Conservation (phyloP, 30 jellyfish, hydroid and myxozoan genomes). For the Aurelia aurita region DNA sequence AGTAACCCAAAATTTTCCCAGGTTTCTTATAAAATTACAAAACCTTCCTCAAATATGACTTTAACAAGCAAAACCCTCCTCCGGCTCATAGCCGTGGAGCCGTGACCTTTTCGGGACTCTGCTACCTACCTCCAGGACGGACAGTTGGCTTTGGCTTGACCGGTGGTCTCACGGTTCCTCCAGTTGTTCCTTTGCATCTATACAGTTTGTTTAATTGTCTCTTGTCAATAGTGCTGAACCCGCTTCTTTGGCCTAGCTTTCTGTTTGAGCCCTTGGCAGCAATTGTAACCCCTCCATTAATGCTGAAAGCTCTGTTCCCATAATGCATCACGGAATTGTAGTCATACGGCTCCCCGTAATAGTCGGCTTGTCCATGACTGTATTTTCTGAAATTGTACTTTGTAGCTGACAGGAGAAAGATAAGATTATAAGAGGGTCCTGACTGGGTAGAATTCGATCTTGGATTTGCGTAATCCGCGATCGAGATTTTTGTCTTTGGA, state of each 20-base stretch:
- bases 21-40: too few species aligned
- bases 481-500: too few species aligned
- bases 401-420: neutral
- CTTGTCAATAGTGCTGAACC: slow-evolving; percentile 19
- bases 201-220: slow-evolving; percentile 53
- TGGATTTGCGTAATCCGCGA: too few species aligned
- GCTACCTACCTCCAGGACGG: too few species aligned
- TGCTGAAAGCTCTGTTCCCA: slow-evolving; percentile 26
- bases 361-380: slow-evolving; percentile 38
- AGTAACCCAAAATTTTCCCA: too few species aligned
- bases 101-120: too few species aligned
- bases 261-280: slow-evolving; percentile 42
- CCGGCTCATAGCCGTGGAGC: too few species aligned
- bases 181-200: slow-evolving; percentile 4
- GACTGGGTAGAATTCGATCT: too few species aligned
- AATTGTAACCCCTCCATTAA: slow-evolving; percentile 12
- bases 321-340: slow-evolving; percentile 60
- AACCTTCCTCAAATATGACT: too few species aligned
- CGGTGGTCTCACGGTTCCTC: neutral
- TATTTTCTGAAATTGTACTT: slow-evolving; percentile 35
- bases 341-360: slow-evolving; percentile 56
- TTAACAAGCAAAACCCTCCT: too few species aligned
- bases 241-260: slow-evolving; percentile 40
- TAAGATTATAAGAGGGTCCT: too few species aligned
- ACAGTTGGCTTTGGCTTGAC: too few species aligned